A percentile compares a stretch with the other conserved stretches of the same genome.
These are phyloP conservation scores for Zaprionus bogoriensis DNA, from an alignment of 2,888 invertebrate species.

Conservation along the genomic window DNA sequence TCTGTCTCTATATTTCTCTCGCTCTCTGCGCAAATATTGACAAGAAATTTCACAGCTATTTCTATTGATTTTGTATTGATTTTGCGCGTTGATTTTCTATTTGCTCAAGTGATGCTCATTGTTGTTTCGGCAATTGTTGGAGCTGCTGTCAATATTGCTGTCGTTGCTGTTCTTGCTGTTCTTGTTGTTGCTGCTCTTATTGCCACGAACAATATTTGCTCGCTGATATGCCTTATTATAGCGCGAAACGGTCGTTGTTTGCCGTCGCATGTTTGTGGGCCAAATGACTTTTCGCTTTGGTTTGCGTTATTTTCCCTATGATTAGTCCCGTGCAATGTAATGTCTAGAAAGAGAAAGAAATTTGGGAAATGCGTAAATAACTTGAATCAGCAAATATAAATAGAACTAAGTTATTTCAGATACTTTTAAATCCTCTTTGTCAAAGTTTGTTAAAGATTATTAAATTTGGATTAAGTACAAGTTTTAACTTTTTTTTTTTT, in stretches of 20 bases:
- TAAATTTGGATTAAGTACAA: too few species aligned
- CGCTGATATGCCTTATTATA: constrained; percentile 73
- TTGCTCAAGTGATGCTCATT: constrained; percentile 73
- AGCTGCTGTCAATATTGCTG: constrained; percentile 25
- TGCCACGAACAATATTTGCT: constrained; percentile 48
- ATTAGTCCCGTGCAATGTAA: constrained; percentile 1
- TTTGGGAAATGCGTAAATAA: background rate
- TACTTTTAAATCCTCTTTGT: too few species aligned
- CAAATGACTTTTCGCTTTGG: constrained; percentile 16
- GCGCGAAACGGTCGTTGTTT: constrained; percentile 45
- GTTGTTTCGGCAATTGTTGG: constrained; percentile 36
- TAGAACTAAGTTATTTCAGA: too few species aligned
- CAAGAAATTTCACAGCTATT: constrained; percentile 65
- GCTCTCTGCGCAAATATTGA: constrained; percentile 47
- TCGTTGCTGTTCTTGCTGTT: constrained; percentile 12
- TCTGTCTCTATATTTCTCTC: constrained; percentile 10
- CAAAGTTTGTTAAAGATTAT: too few species aligned
- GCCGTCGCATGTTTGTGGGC: constrained; percentile 39
- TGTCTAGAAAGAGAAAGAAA: constrained; percentile 18
- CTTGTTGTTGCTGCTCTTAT: constrained; percentile 39
- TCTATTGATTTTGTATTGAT: constrained; percentile 72
- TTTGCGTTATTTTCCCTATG: constrained; percentile 1
- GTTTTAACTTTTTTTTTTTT: too few species aligned
- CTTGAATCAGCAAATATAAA: too few species aligned
- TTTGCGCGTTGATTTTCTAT: constrained; percentile 67